A percentile compares a stretch with the other conserved stretches of the same genome.
These are phyloP conservation scores for Drosophila robusta DNA, from an alignment of 2,888 invertebrate genomes.

Conservation along the genomic window DNA sequence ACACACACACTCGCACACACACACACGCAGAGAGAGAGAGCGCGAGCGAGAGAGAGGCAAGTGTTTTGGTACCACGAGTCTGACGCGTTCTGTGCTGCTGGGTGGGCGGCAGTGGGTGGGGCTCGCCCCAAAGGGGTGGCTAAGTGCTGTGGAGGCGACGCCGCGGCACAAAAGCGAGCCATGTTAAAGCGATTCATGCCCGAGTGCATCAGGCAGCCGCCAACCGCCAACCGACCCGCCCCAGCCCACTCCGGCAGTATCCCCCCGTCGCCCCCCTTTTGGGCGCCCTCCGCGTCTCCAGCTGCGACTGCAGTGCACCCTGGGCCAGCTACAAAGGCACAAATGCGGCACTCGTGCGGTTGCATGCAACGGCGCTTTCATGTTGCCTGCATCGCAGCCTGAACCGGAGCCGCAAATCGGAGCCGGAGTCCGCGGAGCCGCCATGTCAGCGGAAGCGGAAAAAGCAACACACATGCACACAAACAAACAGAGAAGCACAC, in stretches of 20 bases:
- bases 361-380: conserved; percentile 78
- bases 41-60: not conserved
- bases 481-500: conserved; percentile 19
- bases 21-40: not conserved
- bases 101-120: not conserved
- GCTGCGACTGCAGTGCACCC: conserved; percentile 24
- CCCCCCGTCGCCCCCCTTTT: not conserved
- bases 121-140: not conserved
- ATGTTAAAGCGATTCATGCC: conserved; percentile 77
- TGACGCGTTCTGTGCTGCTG: conserved; percentile 1
- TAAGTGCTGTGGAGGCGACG: conserved; percentile 16
- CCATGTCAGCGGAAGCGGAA: conserved; percentile 78
- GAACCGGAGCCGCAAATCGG: conserved; percentile 1
- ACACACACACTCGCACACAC: not conserved
- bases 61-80: conserved; percentile 7
- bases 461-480: conserved; percentile 64
- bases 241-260: not conserved
- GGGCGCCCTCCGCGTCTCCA: too few species aligned
- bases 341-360: conserved; percentile 74
- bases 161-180: conserved; percentile 65
- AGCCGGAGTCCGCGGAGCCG: conserved; percentile 30
- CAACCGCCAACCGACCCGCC: conserved; percentile 12
- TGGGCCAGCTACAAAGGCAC: conserved; percentile 68
- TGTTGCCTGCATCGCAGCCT: conserved; percentile 50
- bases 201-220: conserved; percentile 62